Evolutionary conservation across 2,888 invertebrate species (phyloP), one percentile per base, ranked within the genome.

Genomic region (Drosophila acutilabella): DNA sequence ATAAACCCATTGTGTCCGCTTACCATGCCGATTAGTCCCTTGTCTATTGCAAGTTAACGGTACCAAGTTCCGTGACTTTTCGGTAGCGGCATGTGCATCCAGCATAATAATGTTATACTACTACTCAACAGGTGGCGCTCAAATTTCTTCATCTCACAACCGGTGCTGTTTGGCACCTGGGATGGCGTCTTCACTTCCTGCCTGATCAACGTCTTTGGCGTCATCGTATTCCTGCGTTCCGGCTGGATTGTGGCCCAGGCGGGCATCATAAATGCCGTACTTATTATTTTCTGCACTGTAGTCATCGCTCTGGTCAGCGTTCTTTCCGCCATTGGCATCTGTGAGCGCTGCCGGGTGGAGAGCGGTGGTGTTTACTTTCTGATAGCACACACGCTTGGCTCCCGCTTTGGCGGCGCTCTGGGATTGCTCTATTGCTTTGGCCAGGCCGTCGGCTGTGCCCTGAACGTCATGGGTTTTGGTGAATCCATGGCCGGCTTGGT

Each of bases 151-250:
- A 96, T 99, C 92, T 97, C 98, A 36, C 97, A 98, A 92, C 98
- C 98, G 38, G 97, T 98, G 58, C 93, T 98, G 56, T 99, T 99
- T 93, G 98, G 99, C 13, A 98, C 98, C 1, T 99, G 92, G 92
- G 99, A 99, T 93, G 99, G 99, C 74, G 99, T 99, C 7, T 99
- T 98, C 92, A 98, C 98, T 60, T 98, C 98, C 56, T 98, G 98
- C 91, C 95, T 99, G 88, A 98, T 99, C 90, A 99, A 99, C 93
- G 97, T 99, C 65, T 98, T 99, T 93, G 98, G 99, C n/a, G 98
- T 99, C 0, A 98, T 99, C 92, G 98, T 99, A 69, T 99, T 99
- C 93, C 93, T 99, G 67, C 94, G 99, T 86, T 97, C 98, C 71
- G 99, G 99, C 74, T 99, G 99, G 99, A 97, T 99, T 90, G 98